Conservation (phyloP, 1,140 invertebrate species). For the Cataglyphis hispanica region DNA sequence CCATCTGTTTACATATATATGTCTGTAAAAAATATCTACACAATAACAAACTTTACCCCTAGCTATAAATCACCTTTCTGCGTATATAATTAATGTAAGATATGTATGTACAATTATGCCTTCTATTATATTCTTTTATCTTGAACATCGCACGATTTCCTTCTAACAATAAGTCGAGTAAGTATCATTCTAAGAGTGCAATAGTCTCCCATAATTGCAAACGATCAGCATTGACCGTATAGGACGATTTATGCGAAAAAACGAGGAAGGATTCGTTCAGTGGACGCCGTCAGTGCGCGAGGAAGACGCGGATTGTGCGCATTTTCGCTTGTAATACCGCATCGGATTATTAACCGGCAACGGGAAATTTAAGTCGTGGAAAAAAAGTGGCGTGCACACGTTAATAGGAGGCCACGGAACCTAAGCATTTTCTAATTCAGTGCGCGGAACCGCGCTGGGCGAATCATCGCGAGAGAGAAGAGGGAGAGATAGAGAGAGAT, state of each 20-base stretch:
- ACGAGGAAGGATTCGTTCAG: conserved; percentile 27
- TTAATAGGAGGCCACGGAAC: conserved; percentile 44
- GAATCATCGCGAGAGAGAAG: not conserved
- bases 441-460: conserved; percentile 44
- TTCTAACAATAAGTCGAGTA: not conserved
- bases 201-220: conserved; percentile 36
- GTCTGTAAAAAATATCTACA: not conserved
- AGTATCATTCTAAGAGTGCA: conserved; percentile 5
- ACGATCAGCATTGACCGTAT: conserved; percentile 36
- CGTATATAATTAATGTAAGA: not conserved
- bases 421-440: conserved; percentile 57
- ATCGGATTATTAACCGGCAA: conserved; percentile 52
- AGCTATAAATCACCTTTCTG: not conserved
- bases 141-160: not conserved
- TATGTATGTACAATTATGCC: not conserved
- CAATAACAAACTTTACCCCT: not conserved
- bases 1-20: not conserved
- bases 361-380: conserved; percentile 50
- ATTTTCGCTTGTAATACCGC: conserved; percentile 37
- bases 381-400: conserved; percentile 52
- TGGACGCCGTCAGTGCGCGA: not conserved
- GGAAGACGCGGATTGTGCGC: conserved; percentile 15
- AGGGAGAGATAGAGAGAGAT: not conserved
- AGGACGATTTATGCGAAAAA: conserved; percentile 36
- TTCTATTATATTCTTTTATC: conserved; percentile 8